Evolutionary conservation across 2,888 invertebrate species (phyloP), one percentile per base, ranked within the genome.

Genomic region (Ashinkailepas kermadecensis): DNA sequence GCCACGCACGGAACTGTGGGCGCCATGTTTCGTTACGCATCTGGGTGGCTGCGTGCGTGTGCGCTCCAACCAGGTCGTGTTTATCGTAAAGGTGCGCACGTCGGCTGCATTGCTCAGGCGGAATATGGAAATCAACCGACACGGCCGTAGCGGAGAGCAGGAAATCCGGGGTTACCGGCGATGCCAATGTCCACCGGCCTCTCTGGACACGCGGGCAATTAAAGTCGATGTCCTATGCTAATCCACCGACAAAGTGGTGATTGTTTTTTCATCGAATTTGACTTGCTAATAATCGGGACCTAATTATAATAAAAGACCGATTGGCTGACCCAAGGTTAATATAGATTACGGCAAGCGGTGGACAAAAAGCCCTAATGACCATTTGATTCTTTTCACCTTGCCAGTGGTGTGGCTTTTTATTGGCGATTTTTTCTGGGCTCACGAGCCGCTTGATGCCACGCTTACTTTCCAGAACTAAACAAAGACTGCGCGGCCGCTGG

Each of bases 331-430:
- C 74, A 74, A 74, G 74, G 74, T 74, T 56, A 74, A 74, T 74
- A 74, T 74, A 74, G 56, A 74, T 74, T 74, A 74, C 56, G 56
- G 74, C 15, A 21, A 11, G 74, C 9, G 9, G 56, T 74, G 74
- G 74, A 74, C 74, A 74, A 74, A 74, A 74, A 74, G 54, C 54
- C 56, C 56, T 74, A 74, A 74, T 74, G 74, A 56, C 74, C 74
- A 56, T 74, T 74, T 74, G 74, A 74, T 74, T 74, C 74, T 74
- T 74, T 74, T 74, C 74, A 74, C 74, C 74, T 74, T 56, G 74
- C 74, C 74, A 21, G 56, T 74, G 74, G 74, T 56, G 56, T 39
- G 74, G 21, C 56, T 74, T 74, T 74, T 74, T 74, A 56, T 21
- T 23, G 74, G 39, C 7, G 9, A 39, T 56, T 74, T 74, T 70